Conservation (phyloP, 2,888 invertebrate genomes). For the Mystacides longicornis region DNA sequence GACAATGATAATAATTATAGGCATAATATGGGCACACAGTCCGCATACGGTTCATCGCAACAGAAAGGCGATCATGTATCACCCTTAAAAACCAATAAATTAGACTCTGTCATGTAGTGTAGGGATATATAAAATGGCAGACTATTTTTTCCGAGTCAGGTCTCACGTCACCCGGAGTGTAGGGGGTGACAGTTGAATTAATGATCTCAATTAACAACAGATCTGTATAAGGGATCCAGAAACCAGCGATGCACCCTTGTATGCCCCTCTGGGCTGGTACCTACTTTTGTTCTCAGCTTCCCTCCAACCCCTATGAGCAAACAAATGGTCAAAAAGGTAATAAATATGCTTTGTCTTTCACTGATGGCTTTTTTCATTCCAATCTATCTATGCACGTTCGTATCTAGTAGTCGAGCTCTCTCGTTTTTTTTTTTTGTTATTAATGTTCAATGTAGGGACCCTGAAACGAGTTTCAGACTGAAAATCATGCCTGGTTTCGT, state of each 20-base stretch:
- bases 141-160: background rate
- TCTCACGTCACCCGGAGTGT: conserved; percentile 5
- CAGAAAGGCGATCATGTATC: background rate
- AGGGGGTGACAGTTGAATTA: conserved; percentile 20
- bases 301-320: conserved; percentile 14
- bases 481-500: too few species aligned
- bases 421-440: background rate
- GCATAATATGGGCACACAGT: too few species aligned
- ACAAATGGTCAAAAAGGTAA: conserved; percentile 9
- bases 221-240: conserved; percentile 14
- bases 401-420: background rate
- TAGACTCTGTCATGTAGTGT: background rate
- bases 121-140: background rate
- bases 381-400: background rate
- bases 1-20: too few species aligned
- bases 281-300: too few species aligned
- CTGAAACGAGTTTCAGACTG: too few species aligned
- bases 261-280: too few species aligned
- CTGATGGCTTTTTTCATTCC: background rate
- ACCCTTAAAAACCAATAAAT: background rate
- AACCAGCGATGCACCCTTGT: background rate
- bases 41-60: background rate
- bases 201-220: conserved; percentile 23
- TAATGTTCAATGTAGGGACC: too few species aligned
- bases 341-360: conserved; percentile 9